Base-by-base conservation (phyloP, 2,113 vertebrate species). In the Neodon shergylaensis region DNA sequence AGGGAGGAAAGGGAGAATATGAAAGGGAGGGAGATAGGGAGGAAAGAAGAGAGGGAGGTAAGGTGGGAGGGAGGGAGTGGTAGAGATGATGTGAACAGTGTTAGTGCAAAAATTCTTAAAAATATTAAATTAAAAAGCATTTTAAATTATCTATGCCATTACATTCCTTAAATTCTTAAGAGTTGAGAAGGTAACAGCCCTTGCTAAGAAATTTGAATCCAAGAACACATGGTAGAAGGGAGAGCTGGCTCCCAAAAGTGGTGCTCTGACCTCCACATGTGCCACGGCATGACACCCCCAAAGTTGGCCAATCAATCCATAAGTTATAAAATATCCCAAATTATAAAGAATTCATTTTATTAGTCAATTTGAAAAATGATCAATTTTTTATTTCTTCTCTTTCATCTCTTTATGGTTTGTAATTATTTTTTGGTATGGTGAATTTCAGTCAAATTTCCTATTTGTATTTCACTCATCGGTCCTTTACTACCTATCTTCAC, bases 151-250 rank as follows among this genome's bases (percentile, higher is more conserved):
- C 3, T 24, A 7, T 11, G 33, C 21, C 0, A 66, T 85, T 54
- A 8, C 52, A 78, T 90, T 73, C 86, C 52, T 63, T 82, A 16
- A 96, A 91, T 91, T 91, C 10, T 70, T 47, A 12, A 79, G 58
- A 92, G 14, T 36, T 63, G 76, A 76, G 44, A 77, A 47, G 42
- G 42, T 47, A 24, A 28, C 11, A 77, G 6, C 12, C 5, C 26
- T 47, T 47, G 74, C 74, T 28, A 44, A 28, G 24, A 77, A 47
- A 17, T 14, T 6, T 49, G 44, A 44, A 47, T 77, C 26, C 5
- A 28, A 17, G 26, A 77, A 49, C 12, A 26, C 42, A 77, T 3
- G 13, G 74, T 77, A 19, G 26, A 49, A 47, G 13, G 12, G 28
- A 47, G 42, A 77, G 47, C 1, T 47, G 24, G 31, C 12, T 77